Base-by-base conservation (phyloP, 2,113 vertebrate species). In the Oreocharis arfaki region DNA sequence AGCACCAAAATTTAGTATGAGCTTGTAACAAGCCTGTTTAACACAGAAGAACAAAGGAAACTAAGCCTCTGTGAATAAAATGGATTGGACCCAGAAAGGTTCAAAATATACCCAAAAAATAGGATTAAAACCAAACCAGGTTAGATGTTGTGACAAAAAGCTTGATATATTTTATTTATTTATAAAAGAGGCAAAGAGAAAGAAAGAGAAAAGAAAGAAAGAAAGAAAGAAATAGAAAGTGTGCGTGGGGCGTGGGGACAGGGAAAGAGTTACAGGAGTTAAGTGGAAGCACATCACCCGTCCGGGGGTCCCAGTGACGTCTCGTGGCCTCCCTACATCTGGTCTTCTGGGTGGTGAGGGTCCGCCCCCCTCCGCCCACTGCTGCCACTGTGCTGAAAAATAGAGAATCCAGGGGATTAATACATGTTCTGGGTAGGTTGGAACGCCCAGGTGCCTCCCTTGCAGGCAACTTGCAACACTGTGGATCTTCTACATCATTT, bases 61-160 rank as follows among this genome's bases (percentile, higher is more conserved):
- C 19, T 30, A 35, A 64, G 13, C 30, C 23, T 27, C 37, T 52
- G 19, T n/a, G 37, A 23, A n/a, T 10, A 64, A n/a, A 64, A 42
- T 1, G 2, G 18, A 52, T 52, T 1, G 0, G 18, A 42, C 4
- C 13, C 75, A 17, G 10, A n/a, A 41, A 77, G 4, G 1, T 21
- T 63, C 1, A 3, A 50, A 63, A 52, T 78, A n/a, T 6, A 28
- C 14, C 18, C 13, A n/a, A 42, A 42, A 47, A 52, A 16, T 1
- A 1, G 21, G 10, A 52, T 63, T 41, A 41, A 78, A 78, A 22
- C 18, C 35, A 52, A 77, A 21, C 16, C 13, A n/a, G 16, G 27
- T 30, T 39, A 33, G 16, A 49, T 50, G 10, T 7, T 60, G n/a
- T 47, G 21, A 2, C 11, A 75, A 59, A 28, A 22, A 57, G 8